Evolutionary conservation across 2,888 invertebrate species (phyloP).

Genomic region (Patella caerulea): DNA sequence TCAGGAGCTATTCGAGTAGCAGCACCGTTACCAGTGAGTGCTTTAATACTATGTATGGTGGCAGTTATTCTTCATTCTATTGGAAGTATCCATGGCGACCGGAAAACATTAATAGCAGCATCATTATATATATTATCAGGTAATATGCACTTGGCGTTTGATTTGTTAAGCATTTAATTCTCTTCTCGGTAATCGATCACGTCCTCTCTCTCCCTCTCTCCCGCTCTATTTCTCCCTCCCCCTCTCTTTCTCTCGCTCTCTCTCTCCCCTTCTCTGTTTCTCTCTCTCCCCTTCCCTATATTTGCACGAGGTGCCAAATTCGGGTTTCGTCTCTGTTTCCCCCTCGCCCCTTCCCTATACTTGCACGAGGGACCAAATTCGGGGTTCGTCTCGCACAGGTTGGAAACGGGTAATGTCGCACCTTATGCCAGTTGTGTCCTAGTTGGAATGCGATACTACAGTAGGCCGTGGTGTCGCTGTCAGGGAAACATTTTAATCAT

Average conservation of each 20-base stretch:
- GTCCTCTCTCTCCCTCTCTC: background rate
- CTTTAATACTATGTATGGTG: slow-evolving; percentile 56
- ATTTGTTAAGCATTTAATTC: too few species aligned
- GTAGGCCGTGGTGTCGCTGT: too few species aligned
- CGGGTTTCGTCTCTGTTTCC: background rate
- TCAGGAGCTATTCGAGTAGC: slow-evolving; percentile 61
- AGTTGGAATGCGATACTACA: too few species aligned
- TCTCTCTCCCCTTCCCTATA: too few species aligned
- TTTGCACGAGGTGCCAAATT: too few species aligned
- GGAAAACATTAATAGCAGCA: slow-evolving; percentile 60
- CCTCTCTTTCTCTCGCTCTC: background rate
- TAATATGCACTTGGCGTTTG: slow-evolving; percentile 30
- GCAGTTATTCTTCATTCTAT: slow-evolving; percentile 57
- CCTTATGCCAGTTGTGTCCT: too few species aligned
- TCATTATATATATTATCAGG: slow-evolving; percentile 62
- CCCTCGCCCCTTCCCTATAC: background rate
- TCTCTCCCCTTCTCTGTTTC: background rate
- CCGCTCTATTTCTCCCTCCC: background rate
- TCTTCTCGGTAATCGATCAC: background rate
- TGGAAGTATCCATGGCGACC: slow-evolving; percentile 57
- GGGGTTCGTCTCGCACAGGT: background rate
- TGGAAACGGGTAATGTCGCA: background rate
- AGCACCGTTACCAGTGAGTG: slow-evolving; percentile 55
- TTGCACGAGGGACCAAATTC: too few species aligned
- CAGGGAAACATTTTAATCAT: too few species aligned